Evolutionary conservation across 2,797 vertebrate genomes (phyloP).

Genomic region (Discoglossus pictus): DNA sequence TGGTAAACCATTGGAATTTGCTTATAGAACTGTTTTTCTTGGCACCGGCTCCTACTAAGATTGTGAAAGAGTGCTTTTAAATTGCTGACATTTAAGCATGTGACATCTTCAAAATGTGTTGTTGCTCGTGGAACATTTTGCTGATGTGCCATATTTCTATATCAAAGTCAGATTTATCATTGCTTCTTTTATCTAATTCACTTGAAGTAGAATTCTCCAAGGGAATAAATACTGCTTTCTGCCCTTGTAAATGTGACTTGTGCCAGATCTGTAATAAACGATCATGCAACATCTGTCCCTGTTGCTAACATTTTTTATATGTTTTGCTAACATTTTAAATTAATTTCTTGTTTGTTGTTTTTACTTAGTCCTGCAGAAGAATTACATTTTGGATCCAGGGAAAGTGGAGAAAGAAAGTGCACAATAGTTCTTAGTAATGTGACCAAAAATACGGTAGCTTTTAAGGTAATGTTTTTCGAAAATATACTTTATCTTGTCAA

Average conservation of each 20-base stretch:
- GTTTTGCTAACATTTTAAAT: neutral
- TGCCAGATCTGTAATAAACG: constrained; percentile 20
- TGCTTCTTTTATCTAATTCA: constrained; percentile 12
- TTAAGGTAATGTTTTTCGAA: constrained; percentile 79
- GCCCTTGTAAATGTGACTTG: constrained; percentile 3
- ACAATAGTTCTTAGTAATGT: constrained; percentile 91
- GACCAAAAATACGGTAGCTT: constrained; percentile 92
- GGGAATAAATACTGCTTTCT: neutral
- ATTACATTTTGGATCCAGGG: constrained; percentile 88
- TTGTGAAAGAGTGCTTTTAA: constrained; percentile 12
- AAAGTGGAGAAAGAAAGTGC: constrained; percentile 88
- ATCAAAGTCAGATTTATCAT: constrained; percentile 7
- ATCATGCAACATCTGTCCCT: constrained; percentile 24
- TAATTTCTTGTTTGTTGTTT: constrained; percentile 49
- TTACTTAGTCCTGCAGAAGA: constrained; percentile 89
- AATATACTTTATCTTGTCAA: neutral
- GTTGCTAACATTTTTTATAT: neutral
- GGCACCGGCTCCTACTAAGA: constrained; percentile 1
- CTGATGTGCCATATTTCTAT: constrained; percentile 9
- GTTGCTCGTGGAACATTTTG: constrained; percentile 18
- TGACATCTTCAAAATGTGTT: neutral
- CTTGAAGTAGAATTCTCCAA: constrained; percentile 15
- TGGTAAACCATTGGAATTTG: neutral
- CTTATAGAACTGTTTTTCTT: neutral
- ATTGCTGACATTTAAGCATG: constrained; percentile 33